Percentiles rank a stretch among this genome's conserved stretches.
phyloP scores from a whole-genome alignment of 1,140 invertebrate species.

The Hetaerina americana region DNA sequence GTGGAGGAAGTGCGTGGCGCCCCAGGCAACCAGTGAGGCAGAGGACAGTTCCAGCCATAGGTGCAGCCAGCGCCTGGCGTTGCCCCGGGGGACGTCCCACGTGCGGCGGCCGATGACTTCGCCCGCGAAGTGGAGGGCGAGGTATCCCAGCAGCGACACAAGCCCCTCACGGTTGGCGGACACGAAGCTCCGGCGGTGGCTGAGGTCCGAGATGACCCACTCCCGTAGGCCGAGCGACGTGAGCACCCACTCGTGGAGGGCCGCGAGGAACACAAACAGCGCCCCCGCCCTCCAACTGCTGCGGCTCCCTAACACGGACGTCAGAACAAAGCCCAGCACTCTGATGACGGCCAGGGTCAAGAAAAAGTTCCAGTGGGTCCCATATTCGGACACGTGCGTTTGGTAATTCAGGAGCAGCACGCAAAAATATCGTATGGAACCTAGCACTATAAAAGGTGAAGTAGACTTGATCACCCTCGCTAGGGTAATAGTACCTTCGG shows the following conservation, averaged over 20 bases:
- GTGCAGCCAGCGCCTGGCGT: slow-evolving; percentile 12
- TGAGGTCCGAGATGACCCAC: slow-evolving; percentile 40
- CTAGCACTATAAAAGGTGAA: slow-evolving; percentile 50
- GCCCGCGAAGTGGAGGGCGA: slow-evolving; percentile 65
- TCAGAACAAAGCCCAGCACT: slow-evolving; percentile 46
- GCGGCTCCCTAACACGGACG: slow-evolving; percentile 17
- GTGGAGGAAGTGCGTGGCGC: slow-evolving; percentile 32
- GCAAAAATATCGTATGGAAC: slow-evolving; percentile 49
- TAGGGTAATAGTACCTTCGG: slow-evolving; percentile 6
- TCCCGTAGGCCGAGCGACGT: slow-evolving; percentile 40
- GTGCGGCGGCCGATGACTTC: slow-evolving; percentile 48
- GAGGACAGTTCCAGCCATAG: slow-evolving; percentile 27
- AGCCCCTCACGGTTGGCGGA: slow-evolving; percentile 84
- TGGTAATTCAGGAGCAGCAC: slow-evolving; percentile 62
- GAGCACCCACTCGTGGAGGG: slow-evolving; percentile 55
- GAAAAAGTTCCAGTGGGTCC: slow-evolving; percentile 95
- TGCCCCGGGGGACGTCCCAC: slow-evolving; percentile 15
- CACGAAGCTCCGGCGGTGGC: slow-evolving; percentile 33
- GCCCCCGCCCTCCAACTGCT: not conserved
- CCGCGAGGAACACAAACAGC: not conserved
- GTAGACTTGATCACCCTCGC: slow-evolving; percentile 17
- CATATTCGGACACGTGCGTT: slow-evolving; percentile 82
- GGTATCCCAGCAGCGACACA: slow-evolving; percentile 67
- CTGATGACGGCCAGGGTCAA: slow-evolving; percentile 77
- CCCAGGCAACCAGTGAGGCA: slow-evolving; percentile 31